phyloP scores from a whole-genome alignment of 2,113 vertebrate species.

The Atractosteus spatula region DNA sequence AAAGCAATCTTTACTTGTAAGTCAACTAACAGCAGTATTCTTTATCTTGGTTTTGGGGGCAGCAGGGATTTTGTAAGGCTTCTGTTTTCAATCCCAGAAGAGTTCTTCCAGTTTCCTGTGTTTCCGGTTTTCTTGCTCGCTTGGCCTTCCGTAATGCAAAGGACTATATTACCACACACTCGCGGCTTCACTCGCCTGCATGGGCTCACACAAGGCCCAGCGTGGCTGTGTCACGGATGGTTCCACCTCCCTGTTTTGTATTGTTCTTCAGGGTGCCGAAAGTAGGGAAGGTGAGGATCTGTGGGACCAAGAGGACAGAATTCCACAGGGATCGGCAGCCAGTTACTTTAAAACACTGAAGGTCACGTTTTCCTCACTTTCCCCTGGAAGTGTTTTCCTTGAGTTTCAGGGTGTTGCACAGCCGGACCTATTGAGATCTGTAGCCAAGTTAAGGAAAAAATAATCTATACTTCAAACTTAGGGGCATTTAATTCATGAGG shows the following conservation, averaged over 20 bases:
- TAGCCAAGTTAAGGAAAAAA: too few species aligned
- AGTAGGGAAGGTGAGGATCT: slow-evolving; percentile 7
- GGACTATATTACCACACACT: slow-evolving; percentile 30
- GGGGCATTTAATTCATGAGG: too few species aligned
- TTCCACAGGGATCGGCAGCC: too few species aligned
- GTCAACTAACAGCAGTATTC: slow-evolving; percentile 32
- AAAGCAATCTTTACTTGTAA: slow-evolving; percentile 27
- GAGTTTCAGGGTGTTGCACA: too few species aligned
- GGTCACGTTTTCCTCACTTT: slow-evolving; percentile 61
- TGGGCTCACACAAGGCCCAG: slow-evolving; percentile 39
- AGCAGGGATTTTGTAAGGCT: slow-evolving; percentile 51
- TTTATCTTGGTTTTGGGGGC: slow-evolving; percentile 46
- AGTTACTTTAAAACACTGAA: slow-evolving; percentile 24
- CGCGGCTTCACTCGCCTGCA: slow-evolving; percentile 15
- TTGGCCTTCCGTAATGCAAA: slow-evolving; percentile 35
- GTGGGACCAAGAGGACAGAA: too few species aligned
- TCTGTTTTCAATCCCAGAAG: slow-evolving; percentile 41
- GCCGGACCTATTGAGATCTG: too few species aligned
- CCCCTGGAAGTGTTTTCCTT: slow-evolving; percentile 28
- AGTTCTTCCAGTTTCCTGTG: slow-evolving; percentile 45
- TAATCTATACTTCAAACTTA: too few species aligned
- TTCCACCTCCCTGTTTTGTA: slow-evolving; percentile 62
- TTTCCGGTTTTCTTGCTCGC: too few species aligned
- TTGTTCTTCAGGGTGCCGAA: slow-evolving; percentile 78
- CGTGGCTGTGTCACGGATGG: slow-evolving; percentile 42